phyloP scores from a whole-genome alignment of 2,797 vertebrate species.

The Macroramphosus scolopax region DNA sequence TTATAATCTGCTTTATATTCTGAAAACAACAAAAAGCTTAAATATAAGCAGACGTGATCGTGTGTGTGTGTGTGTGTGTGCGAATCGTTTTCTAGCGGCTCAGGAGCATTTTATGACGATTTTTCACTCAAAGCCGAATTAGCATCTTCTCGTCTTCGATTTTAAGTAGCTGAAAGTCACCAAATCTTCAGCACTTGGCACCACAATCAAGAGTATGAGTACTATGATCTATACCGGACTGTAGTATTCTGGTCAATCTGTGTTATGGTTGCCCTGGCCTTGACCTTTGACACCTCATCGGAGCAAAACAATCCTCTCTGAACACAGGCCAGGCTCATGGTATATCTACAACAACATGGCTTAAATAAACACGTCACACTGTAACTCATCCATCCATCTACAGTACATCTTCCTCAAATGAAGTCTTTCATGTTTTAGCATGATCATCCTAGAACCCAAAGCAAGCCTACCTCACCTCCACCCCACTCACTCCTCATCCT shows the following conservation, averaged over 20 bases:
- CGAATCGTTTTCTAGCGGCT: constrained; percentile 37
- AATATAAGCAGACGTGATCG: constrained; percentile 30
- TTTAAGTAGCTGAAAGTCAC: no score
- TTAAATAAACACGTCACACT: constrained; percentile 56
- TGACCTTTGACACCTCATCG: constrained; percentile 38
- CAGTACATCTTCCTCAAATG: constrained; percentile 34
- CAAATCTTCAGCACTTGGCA: constrained; percentile 39
- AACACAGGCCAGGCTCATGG: constrained; percentile 32
- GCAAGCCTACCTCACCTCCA: constrained; percentile 37
- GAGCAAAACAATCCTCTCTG: constrained; percentile 40
- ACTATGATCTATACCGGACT: constrained; percentile 35
- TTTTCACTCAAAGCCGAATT: no score
- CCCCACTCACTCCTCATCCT: constrained; percentile 57
- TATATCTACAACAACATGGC: constrained; percentile 58
- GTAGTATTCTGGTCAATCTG: constrained; percentile 44
- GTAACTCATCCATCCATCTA: constrained; percentile 39
- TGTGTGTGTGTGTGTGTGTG: constrained; percentile 48
- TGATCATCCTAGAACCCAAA: constrained; percentile 45
- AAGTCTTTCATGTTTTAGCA: constrained; percentile 57
- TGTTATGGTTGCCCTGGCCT: constrained; percentile 18
- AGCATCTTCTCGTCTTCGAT: no score
- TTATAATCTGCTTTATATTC: constrained; percentile 31
- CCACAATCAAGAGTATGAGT: constrained; percentile 61
- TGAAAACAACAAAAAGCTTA: constrained; percentile 15
- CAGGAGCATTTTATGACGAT: constrained; percentile 27